A percentile compares a stretch with the other conserved stretches of the same genome.
Evolutionary conservation across 2,797 vertebrate genomes (phyloP).

Genomic region (Crax fasciolata): DNA sequence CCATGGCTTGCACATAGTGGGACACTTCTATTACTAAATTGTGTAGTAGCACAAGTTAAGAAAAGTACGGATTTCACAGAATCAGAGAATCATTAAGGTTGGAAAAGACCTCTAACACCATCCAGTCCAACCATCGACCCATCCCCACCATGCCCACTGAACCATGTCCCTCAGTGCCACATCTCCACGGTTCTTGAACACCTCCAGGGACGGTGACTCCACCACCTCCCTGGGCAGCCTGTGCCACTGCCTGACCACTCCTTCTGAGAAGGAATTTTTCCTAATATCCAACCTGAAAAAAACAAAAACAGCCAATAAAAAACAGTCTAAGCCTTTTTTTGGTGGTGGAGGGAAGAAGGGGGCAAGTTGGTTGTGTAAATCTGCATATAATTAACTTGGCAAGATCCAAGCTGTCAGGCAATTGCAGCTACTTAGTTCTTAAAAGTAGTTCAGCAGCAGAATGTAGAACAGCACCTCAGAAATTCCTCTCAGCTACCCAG

Average conservation of each 20-base stretch:
- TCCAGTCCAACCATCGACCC: neutral
- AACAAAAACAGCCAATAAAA: too few species aligned
- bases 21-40: neutral
- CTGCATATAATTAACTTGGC: neutral
- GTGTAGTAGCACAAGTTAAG: fast-evolving
- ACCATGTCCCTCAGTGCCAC: neutral
- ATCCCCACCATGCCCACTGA: neutral
- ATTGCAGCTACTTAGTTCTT: neutral
- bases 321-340: too few species aligned
- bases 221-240: neutral
- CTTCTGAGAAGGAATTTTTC: neutral
- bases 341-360: too few species aligned
- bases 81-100: neutral
- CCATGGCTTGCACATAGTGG: neutral
- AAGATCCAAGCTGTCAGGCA: neutral
- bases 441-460: neutral
- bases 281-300: neutral
- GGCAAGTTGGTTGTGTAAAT: neutral
- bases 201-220: neutral
- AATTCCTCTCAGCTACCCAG: neutral
- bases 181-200: neutral
- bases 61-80: neutral
- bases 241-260: neutral
- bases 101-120: neutral
- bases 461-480: neutral